Conservation (phyloP, 2,797 vertebrate genomes). For the Lepus townsendii region DNA sequence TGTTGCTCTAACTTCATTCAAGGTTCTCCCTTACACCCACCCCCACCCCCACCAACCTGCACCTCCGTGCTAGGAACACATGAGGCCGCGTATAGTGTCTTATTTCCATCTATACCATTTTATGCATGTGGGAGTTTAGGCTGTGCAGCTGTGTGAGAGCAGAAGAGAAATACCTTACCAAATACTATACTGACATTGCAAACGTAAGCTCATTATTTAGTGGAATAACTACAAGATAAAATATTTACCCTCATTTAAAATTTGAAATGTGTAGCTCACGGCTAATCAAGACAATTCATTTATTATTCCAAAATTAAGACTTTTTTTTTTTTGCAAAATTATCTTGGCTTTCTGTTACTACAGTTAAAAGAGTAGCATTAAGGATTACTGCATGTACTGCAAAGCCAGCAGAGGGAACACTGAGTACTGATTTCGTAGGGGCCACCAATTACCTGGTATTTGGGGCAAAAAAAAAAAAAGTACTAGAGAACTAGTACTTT, state of each 20-base stretch:
- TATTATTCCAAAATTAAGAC: conserved; percentile 52
- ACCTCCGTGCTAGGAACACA: background rate
- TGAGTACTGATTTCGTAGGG: conserved; percentile 69
- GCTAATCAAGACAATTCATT: conserved; percentile 36
- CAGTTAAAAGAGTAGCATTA: conserved; percentile 12
- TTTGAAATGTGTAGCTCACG: conserved; percentile 48
- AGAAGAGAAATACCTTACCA: conserved; percentile 52
- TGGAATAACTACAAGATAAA: conserved; percentile 61
- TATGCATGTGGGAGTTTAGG: conserved; percentile 39
- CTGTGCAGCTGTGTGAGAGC: conserved; percentile 42
- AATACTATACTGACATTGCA: conserved; percentile 10
- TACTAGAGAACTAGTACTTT: background rate
- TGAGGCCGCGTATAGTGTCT: conserved; percentile 47
- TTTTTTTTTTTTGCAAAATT: conserved; percentile 20
- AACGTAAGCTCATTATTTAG: conserved; percentile 66
- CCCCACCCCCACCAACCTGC: too few relatives aligned
- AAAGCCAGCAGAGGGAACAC: conserved; percentile 73
- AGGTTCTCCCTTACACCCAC: background rate
- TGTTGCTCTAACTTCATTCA: conserved; percentile 67
- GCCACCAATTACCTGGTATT: conserved; percentile 63
- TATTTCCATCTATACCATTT: conserved; percentile 37
- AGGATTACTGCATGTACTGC: conserved; percentile 72
- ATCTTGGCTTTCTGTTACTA: conserved; percentile 63
- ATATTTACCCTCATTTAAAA: conserved; percentile 70
- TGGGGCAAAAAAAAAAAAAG: background rate